phyloP scores from a whole-genome alignment of 2,888 invertebrate genomes.

The Apamea monoglypha region DNA sequence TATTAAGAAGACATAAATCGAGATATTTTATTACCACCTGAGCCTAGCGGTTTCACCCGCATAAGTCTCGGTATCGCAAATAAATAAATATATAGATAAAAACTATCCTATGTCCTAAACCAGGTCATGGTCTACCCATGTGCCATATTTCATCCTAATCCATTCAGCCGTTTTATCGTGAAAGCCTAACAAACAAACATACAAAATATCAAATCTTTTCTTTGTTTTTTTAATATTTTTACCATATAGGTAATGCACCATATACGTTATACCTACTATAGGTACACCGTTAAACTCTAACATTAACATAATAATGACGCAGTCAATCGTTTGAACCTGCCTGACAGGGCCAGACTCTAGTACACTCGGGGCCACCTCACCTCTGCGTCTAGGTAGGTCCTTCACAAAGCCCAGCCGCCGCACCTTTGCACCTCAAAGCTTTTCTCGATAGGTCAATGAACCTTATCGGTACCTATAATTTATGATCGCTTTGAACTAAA shows the following conservation, averaged over 20 bases:
- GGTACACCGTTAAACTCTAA: constrained; percentile 9
- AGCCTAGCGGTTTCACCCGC: neutral
- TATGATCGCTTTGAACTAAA: constrained; percentile 18
- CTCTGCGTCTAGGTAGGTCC: constrained; percentile 75
- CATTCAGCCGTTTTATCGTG: neutral
- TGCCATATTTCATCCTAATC: no score
- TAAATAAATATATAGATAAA: neutral
- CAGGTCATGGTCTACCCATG: no score
- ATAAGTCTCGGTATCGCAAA: neutral
- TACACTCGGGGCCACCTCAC: constrained; percentile 65
- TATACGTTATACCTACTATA: no score
- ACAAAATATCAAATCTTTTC: neutral
- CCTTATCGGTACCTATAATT: constrained; percentile 54
- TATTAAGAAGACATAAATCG: neutral
- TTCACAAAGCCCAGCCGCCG: constrained; percentile 77
- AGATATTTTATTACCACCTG: neutral
- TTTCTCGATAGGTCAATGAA: constrained; percentile 72
- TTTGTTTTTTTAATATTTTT: neutral
- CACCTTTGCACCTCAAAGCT: constrained; percentile 70
- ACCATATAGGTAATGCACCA: no score
- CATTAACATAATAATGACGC: constrained; percentile 64
- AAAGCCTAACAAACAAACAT: neutral
- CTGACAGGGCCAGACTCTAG: constrained; percentile 73
- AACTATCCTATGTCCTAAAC: no score
- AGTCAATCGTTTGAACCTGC: constrained; percentile 58